These are phyloP conservation scores for Brenthis hecate DNA, from an alignment of 2,888 invertebrate species.

Conservation along the genomic window DNA sequence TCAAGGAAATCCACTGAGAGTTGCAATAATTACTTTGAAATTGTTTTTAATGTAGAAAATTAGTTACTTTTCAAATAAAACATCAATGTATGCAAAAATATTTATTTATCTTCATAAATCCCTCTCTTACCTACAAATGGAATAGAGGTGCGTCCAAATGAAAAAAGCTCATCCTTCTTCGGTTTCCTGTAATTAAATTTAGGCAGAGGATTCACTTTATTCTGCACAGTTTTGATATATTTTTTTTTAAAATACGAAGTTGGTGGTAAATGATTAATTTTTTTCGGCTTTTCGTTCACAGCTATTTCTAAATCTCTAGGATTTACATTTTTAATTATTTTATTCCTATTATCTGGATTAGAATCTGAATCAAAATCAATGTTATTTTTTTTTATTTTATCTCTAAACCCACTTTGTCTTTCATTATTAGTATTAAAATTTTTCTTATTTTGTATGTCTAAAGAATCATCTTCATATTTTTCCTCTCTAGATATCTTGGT, in stretches of 20 bases:
- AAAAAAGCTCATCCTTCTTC: slow-evolving; percentile 10
- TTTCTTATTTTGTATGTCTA: slow-evolving; percentile 12
- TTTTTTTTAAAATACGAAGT: not conserved
- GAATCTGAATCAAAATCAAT: slow-evolving; percentile 7
- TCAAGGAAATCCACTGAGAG: no score
- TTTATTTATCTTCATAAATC: slow-evolving; percentile 40
- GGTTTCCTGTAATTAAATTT: slow-evolving; percentile 22
- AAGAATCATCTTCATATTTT: slow-evolving; percentile 10
- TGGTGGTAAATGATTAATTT: not conserved
- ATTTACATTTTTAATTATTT: not conserved
- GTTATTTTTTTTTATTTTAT: not conserved
- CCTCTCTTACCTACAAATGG: slow-evolving; percentile 36
- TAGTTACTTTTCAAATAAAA: not conserved
- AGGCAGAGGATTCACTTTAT: not conserved
- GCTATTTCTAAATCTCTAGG: not conserved
- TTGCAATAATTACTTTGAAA: no score
- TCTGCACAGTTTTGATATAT: not conserved
- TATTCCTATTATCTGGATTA: not conserved
- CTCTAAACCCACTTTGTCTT: not conserved
- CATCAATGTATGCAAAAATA: not conserved
- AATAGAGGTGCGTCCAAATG: slow-evolving; percentile 36
- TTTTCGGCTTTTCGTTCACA: not conserved
- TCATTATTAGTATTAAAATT: slow-evolving; percentile 1
- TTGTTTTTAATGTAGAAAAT: no score
- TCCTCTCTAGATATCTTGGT: not conserved